These are phyloP conservation scores for Leucoraja ocellata DNA, from an alignment of 2,797 vertebrate genomes.

Conservation along the genomic window DNA sequence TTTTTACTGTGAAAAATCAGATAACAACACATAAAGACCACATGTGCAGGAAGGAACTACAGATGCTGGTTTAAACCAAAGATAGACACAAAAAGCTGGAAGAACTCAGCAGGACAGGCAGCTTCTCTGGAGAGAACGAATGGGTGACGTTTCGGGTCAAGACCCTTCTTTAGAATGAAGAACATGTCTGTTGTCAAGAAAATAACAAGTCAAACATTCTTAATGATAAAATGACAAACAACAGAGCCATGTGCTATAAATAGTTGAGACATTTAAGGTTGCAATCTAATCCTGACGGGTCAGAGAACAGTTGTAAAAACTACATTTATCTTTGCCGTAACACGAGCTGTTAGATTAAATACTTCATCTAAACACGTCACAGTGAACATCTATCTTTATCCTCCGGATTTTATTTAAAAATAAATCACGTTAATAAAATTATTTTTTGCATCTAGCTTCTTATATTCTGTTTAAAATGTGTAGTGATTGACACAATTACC, in stretches of 20 bases:
- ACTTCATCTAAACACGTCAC: not conserved
- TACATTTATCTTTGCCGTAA: slow-evolving; percentile 24
- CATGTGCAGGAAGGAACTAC: not conserved
- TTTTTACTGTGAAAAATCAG: not conserved
- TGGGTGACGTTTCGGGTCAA: no score
- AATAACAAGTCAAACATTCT: not conserved
- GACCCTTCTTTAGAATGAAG: no score
- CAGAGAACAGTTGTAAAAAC: slow-evolving; percentile 14
- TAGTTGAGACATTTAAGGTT: slow-evolving; percentile 4
- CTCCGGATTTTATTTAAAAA: not conserved
- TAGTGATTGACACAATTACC: not conserved
- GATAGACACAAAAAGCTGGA: no score
- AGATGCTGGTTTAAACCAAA: no score
- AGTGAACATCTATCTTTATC: slow-evolving; percentile 9
- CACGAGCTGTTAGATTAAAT: not conserved
- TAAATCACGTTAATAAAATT: slow-evolving; percentile 7
- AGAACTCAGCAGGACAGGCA: no score
- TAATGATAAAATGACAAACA: slow-evolving; percentile 10
- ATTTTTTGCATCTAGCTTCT: not conserved
- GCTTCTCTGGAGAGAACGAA: no score
- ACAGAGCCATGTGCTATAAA: not conserved
- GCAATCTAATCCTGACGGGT: not conserved
- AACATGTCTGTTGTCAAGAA: not conserved
- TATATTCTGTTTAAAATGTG: slow-evolving; percentile 9
- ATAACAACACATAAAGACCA: not conserved